Evolutionary conservation across 2,888 invertebrate species (phyloP).

Genomic region (Micoletzkya japonica): DNA sequence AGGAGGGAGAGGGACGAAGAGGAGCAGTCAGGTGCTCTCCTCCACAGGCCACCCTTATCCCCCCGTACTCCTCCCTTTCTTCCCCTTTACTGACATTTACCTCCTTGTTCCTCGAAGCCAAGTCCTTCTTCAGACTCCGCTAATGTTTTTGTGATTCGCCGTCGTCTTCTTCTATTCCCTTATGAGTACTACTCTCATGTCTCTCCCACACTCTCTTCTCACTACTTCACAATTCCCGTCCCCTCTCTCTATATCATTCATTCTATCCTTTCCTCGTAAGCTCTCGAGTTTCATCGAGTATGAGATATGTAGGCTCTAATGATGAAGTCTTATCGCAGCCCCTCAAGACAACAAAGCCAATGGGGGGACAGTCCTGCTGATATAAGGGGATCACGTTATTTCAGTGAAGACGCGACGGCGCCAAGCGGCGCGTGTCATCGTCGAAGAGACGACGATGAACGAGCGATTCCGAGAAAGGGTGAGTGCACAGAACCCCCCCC

Average conservation of each 20-base stretch:
- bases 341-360: too few relatives aligned
- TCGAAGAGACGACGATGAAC: not conserved
- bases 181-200: not conserved
- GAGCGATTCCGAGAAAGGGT: conserved; percentile 24
- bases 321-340: too few relatives aligned
- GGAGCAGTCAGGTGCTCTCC: not conserved
- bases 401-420: conserved; percentile 1
- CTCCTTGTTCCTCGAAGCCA: not conserved
- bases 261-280: not conserved
- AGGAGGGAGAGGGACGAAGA: not conserved
- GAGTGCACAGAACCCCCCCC: not conserved
- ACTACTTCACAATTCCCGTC: not conserved
- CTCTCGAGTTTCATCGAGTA: not conserved
- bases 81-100: not conserved
- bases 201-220: not conserved
- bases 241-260: not conserved
- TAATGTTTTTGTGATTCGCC: too few relatives aligned
- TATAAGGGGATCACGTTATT: too few relatives aligned
- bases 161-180: not conserved
- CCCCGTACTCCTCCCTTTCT: not conserved
- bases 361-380: too few relatives aligned
- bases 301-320: not conserved
- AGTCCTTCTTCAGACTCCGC: too few relatives aligned
- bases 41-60: conserved; percentile 5
- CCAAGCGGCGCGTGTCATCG: not conserved